Base-by-base conservation (phyloP, 2,797 vertebrate genomes). In the Eutrigla gurnardus region DNA sequence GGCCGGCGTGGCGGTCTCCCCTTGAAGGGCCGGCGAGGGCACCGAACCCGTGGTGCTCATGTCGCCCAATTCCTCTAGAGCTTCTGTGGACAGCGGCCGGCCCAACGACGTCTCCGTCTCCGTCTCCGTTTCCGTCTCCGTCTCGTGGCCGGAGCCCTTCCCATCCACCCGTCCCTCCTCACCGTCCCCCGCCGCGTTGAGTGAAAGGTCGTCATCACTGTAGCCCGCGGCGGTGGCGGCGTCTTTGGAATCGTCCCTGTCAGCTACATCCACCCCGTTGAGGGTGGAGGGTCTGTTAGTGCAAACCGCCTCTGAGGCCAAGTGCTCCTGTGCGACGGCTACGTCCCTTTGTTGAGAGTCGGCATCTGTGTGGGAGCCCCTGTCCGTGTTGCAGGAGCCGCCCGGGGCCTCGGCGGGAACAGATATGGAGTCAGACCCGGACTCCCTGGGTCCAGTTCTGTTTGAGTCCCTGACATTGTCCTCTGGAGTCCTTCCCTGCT, bases 21-120 rank as follows among this genome's bases (percentile, higher is more conserved):
- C 92, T 39, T 90, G 81, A 9, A 93, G 91, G 5, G 91, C 88
- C 0, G 92, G 93, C 0, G 95, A 95, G 0, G 94, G 91, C 11
- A 77, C 83, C 0, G 92, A 93, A 17, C 91, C 93, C 1, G 95
- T 96, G 49, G 95, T 94, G 86, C 97, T 96, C 77, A 96, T 94
- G 79, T 97, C 96, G 15, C 94, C 96, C 65, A 95, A 97, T 65
- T 96, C 96, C 86, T 97, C 95, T 2, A 96, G 94, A 0, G 79
- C 93, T 0, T 95, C 93, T 0, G 93, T 92, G 0, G 94, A 94
- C 46, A 93, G 86, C 37, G 62, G 90, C 17, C 81, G 94, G 52
- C 85, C 90, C 3, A 92, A 76, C 66, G 94, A 94, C 17, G 87
- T 93, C 86, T 94, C 92, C 2, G 91, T 94, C 83, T 87, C 91